Percentiles rank a stretch among this genome's conserved stretches.
Conservation (phyloP, 2,888 invertebrate species). For the Eupithecia subumbrata region DNA sequence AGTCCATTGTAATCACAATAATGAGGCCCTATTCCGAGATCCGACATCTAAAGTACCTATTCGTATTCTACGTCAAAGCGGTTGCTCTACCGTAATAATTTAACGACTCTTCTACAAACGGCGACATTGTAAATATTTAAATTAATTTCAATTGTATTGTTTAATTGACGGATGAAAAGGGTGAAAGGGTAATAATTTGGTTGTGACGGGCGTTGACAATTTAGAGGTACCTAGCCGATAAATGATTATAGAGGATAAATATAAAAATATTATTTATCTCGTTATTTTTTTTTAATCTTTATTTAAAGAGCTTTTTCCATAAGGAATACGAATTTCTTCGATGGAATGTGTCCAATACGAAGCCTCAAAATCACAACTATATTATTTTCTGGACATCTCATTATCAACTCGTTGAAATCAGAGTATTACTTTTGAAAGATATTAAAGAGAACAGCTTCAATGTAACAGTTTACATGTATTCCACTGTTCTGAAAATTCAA, state of each 20-base stretch:
- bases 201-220: not conserved
- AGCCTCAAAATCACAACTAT: too few species aligned
- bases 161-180: constrained; percentile 35
- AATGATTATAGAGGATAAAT: not conserved
- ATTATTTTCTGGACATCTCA: too few species aligned
- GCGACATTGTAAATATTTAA: constrained; percentile 40
- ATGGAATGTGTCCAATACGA: too few species aligned
- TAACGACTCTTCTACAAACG: constrained; percentile 39
- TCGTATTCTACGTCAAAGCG: constrained; percentile 38
- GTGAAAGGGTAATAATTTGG: constrained; percentile 20
- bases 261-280: not conserved
- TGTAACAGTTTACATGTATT: not conserved
- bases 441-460: not conserved
- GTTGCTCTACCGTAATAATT: constrained; percentile 40
- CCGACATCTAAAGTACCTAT: constrained; percentile 19
- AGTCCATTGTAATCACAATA: constrained; percentile 11
- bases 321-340: too few species aligned
- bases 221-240: constrained; percentile 7
- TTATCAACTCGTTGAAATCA: too few species aligned
- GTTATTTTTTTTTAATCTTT: too few species aligned
- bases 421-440: not conserved
- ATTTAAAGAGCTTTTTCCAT: too few species aligned
- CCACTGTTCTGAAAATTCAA: not conserved
- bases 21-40: constrained; percentile 4
- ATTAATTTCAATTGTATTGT: constrained; percentile 43